These are phyloP conservation scores for Chroicocephalus ridibundus DNA, from an alignment of 2,113 vertebrate species.

Conservation along the genomic window DNA sequence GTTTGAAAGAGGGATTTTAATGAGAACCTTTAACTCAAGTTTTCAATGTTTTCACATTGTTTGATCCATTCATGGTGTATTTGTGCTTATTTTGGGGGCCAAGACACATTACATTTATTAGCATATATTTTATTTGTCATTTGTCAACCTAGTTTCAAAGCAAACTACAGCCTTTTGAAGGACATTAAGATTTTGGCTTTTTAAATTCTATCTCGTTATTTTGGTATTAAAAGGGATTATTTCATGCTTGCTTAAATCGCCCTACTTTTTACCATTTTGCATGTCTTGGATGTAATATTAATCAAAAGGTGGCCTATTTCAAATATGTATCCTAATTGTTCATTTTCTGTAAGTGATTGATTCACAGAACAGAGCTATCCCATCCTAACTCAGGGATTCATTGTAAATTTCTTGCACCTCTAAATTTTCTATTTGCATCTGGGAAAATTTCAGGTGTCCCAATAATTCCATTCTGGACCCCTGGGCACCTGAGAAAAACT, in stretches of 20 bases:
- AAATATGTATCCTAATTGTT: background rate
- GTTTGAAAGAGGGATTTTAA: background rate
- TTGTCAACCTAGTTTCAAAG: background rate
- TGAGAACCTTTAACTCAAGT: background rate
- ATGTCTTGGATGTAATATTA: slow-evolving; percentile 24
- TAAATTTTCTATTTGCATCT: background rate
- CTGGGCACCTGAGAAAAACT: background rate
- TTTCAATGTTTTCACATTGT: background rate
- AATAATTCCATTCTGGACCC: background rate
- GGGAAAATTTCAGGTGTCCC: background rate
- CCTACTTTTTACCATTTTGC: slow-evolving; percentile 37
- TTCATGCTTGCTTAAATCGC: background rate
- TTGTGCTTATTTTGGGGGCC: background rate
- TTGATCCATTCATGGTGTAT: background rate
- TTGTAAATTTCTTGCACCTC: background rate
- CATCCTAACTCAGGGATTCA: background rate
- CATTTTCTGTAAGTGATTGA: background rate
- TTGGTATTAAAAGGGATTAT: slow-evolving; percentile 25
- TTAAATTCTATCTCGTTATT: background rate
- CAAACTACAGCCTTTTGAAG: background rate
- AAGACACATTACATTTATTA: background rate
- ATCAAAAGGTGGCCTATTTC: slow-evolving; percentile 31
- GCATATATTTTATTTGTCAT: background rate
- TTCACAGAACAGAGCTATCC: background rate
- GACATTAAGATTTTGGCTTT: background rate